phyloP scores from a whole-genome alignment of 1,140 invertebrate species.

The Drosophila arawakana region DNA sequence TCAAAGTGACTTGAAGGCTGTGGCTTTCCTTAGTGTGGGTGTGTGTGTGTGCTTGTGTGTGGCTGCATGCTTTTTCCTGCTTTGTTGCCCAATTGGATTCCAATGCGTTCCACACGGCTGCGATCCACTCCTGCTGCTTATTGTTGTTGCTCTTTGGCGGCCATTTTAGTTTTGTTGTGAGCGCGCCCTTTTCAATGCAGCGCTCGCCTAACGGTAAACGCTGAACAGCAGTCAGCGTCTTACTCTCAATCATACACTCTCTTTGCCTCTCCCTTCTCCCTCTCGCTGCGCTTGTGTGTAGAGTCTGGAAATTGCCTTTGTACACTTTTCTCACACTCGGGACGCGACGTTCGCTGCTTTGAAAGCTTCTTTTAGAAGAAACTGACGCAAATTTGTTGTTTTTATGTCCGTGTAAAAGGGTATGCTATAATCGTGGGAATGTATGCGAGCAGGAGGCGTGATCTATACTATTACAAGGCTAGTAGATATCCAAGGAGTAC shows the following conservation, averaged over 20 bases:
- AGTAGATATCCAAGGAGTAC: too few species aligned
- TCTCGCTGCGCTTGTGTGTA: slow-evolving; percentile 24
- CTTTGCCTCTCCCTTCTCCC: not conserved
- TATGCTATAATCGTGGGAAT: too few species aligned
- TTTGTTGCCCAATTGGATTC: slow-evolving; percentile 27
- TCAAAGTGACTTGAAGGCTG: slow-evolving; percentile 31
- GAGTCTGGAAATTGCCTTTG: slow-evolving; percentile 23
- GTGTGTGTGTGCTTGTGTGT: slow-evolving; percentile 13
- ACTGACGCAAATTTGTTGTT: slow-evolving; percentile 42
- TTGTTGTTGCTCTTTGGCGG: slow-evolving; percentile 26
- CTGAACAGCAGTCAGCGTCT: slow-evolving; percentile 23
- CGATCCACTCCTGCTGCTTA: slow-evolving; percentile 20
- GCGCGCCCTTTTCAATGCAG: slow-evolving; percentile 53
- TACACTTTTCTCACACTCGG: slow-evolving; percentile 70
- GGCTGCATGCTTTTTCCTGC: slow-evolving; percentile 32
- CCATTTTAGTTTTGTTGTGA: slow-evolving; percentile 36
- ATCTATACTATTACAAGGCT: too few species aligned
- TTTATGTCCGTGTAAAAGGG: not conserved
- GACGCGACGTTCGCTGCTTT: slow-evolving; percentile 26
- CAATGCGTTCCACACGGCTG: slow-evolving; percentile 25
- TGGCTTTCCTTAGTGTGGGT: slow-evolving; percentile 21
- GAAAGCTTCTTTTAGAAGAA: slow-evolving; percentile 47
- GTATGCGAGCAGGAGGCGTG: too few species aligned
- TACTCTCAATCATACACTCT: too few species aligned
- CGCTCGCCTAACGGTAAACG: slow-evolving; percentile 38